Evolutionary conservation across 1,140 invertebrate species (phyloP).

Genomic region (Diorhabda sublineata): DNA sequence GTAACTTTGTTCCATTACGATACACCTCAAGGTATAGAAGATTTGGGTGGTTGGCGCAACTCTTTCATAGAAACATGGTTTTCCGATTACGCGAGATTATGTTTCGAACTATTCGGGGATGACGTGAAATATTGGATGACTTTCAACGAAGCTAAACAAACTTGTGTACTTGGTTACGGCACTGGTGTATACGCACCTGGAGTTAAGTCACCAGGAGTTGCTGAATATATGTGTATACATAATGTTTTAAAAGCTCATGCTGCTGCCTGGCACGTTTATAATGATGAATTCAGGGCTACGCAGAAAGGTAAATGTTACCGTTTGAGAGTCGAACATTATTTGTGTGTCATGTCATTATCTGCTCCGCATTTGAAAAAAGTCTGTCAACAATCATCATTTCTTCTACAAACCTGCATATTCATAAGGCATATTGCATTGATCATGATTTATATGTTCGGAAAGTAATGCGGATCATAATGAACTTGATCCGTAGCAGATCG

Average conservation of each 20-base stretch:
- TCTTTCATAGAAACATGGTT: neutral
- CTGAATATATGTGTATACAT: slow-evolving; percentile 48
- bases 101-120: slow-evolving; percentile 27
- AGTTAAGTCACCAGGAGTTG: slow-evolving; percentile 33
- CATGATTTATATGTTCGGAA: too few relatives aligned
- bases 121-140: slow-evolving; percentile 32
- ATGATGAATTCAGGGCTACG: slow-evolving; percentile 17
- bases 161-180: slow-evolving; percentile 23
- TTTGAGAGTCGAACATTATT: too few relatives aligned
- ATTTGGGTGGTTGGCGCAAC: slow-evolving; percentile 9
- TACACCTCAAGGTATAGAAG: slow-evolving; percentile 9
- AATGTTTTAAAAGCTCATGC: slow-evolving; percentile 48
- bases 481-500: too few relatives aligned
- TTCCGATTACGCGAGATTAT: slow-evolving; percentile 4
- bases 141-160: slow-evolving; percentile 44
- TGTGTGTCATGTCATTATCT: too few relatives aligned
- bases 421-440: too few relatives aligned
- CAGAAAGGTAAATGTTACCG: slow-evolving; percentile 22
- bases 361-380: too few relatives aligned
- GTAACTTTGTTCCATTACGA: slow-evolving; percentile 13
- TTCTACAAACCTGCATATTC: too few relatives aligned
- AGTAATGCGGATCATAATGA: too few relatives aligned
- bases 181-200: slow-evolving; percentile 18
- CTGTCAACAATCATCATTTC: too few relatives aligned
- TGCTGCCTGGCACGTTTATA: slow-evolving; percentile 47